Base-by-base conservation (phyloP, 2,113 vertebrate species). In the Peucedramus taeniatus region DNA sequence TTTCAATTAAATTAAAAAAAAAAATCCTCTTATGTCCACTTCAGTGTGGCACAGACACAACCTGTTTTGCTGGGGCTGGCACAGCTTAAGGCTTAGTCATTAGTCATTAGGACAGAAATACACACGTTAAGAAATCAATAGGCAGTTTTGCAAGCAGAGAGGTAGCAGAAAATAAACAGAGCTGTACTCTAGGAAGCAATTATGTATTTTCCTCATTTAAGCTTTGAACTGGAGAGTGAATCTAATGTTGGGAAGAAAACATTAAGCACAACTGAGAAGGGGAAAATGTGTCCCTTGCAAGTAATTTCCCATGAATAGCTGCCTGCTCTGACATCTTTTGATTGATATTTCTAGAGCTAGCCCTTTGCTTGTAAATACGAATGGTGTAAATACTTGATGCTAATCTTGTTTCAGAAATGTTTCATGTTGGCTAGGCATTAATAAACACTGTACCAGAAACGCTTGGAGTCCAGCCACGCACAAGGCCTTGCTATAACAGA, bases 341-440 rank as follows among this genome's bases (percentile, higher is more conserved):
- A 96, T 80, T 57, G 78, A 89, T 97, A 97, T 94, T 97, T 94
- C 81, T 87, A 93, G 87, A 84, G 56, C 82, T 64, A 90, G 35
- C 74, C 7, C 87, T 76, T 51, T 83, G 69, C 87, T 91, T 96
- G 75, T 95, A 96, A 96, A 96, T 89, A 81, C 74, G 61, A 61
- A 39, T 28, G 24, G 37, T 61, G 59, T 19, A 39, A 61, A 61
- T 61, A 61, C 37, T 61, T 61, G 64, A 81, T 92, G 68, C 74
- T 94, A 91, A 96, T 94, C 81, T 94, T 80, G 63, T 94, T 95
- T 94, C 78, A 90, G 66, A 88, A 97, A 96, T 92, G 54, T 91
- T 94, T 91, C 61, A 72, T 95, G 65, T 94, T 94, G 70, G 84
- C 61, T 92, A 87, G 54, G 21, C 87, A 94, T 95, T 97, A 95